Percentiles rank a stretch among this genome's conserved stretches.
phyloP scores from a whole-genome alignment of 2,113 vertebrate genomes.

The Pseudopipra pipra region DNA sequence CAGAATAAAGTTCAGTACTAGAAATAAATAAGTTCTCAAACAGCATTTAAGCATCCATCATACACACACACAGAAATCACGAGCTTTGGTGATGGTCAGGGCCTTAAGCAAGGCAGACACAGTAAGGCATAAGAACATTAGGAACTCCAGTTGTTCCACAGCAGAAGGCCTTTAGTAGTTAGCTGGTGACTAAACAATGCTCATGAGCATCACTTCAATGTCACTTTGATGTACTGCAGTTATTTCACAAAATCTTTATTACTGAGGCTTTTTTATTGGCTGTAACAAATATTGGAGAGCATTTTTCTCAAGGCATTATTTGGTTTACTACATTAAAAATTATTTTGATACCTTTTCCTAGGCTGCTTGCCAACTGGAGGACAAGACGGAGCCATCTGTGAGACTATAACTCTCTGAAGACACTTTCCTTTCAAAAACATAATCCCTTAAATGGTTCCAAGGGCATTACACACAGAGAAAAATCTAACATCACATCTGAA shows the following conservation, averaged over 20 bases:
- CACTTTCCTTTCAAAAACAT: slow-evolving; percentile 1
- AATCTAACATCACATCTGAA: background rate
- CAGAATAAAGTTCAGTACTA: background rate
- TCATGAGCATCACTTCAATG: slow-evolving; percentile 29
- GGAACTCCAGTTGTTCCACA: background rate
- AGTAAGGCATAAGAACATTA: background rate
- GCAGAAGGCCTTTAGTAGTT: background rate
- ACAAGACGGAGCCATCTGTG: background rate
- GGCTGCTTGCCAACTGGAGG: background rate
- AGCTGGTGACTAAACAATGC: slow-evolving; percentile 14
- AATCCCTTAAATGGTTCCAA: background rate
- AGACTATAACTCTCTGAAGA: background rate
- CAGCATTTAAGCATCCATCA: background rate
- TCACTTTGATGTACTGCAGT: slow-evolving; percentile 29
- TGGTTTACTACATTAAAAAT: slow-evolving; percentile 11
- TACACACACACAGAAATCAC: background rate
- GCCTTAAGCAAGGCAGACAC: background rate
- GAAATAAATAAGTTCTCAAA: background rate
- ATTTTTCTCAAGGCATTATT: background rate
- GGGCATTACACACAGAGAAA: background rate
- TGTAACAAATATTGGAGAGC: background rate
- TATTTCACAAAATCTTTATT: slow-evolving; percentile 40
- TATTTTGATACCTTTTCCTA: slow-evolving; percentile 16
- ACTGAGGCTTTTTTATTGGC: background rate
- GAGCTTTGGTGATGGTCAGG: background rate